Base-by-base conservation (phyloP, 1,140 invertebrate species). In the Eueides isabella region DNA sequence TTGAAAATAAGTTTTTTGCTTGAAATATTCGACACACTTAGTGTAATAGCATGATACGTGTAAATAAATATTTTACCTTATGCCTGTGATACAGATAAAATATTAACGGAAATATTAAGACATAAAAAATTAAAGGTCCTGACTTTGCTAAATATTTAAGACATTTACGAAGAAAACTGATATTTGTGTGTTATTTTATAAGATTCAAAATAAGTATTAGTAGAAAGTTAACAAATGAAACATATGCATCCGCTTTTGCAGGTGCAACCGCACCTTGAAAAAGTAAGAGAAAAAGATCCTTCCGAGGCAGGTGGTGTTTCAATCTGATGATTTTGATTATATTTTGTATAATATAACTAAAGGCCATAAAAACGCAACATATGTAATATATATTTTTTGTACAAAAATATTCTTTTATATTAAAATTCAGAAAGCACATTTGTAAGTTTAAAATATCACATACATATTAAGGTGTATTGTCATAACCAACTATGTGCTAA, bases 191-290 rank as follows among this genome's bases (percentile, higher is more conserved):
- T 63, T 2, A 7, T 26, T 28, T 33, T 16, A 64, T 68, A 63
- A 74, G 38, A 19, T 62, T 31, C 35, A 48, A 63, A 26, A 71
- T 63, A 26, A 44, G 29, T 9, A 14, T 31, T n/a, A 28, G 23
- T 29, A 28, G 33, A 35, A 48, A 44, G 61, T 68, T 61, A 41
- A 61, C 62, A 72, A 71, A 44, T 68, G 44, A 61, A 65, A 64
- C 72, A 74, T 29, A 68, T 70, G 71, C 66, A 76, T 79, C 77
- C 74, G 71, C 70, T 66, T 41, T 66, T 48, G 74, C 77, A 79
- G 77, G 74, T 79, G 77, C 63, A 30, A 67, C 55, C 38, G 41
- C 77, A 79, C 77, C 77, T 76, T 79, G 74, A 68, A 35, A 68
- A 61, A 63, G 12, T 23, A 16, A 44, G 30, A 71, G 66, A 75